Conservation (phyloP, 2,113 vertebrate genomes). For the Catharus bicknelli region DNA sequence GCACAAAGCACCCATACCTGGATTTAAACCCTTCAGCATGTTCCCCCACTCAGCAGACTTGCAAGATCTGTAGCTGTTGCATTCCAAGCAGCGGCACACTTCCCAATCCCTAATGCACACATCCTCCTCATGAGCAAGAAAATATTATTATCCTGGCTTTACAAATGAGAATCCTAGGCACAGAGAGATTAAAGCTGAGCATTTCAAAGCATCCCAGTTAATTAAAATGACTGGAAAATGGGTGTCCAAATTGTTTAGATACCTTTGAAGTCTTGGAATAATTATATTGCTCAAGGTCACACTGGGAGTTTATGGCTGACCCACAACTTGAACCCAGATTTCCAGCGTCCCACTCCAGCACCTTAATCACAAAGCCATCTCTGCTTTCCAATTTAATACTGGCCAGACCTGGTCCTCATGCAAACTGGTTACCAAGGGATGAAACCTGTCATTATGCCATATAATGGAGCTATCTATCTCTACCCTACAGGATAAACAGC, state of each 20-base stretch:
- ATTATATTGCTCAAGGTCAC: constrained; percentile 67
- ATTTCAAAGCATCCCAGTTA: constrained; percentile 69
- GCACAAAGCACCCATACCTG: neutral
- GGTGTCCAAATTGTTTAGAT: constrained; percentile 66
- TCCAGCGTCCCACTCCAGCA: constrained; percentile 57
- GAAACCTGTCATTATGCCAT: constrained; percentile 46
- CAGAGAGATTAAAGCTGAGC: constrained; percentile 53
- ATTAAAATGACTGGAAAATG: constrained; percentile 68
- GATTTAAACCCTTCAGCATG: neutral
- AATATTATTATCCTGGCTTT: constrained; percentile 35
- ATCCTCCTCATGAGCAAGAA: neutral
- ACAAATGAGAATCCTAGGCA: constrained; percentile 55
- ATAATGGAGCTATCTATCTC: constrained; percentile 35
- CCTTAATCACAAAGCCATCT: constrained; percentile 61
- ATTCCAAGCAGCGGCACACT: neutral
- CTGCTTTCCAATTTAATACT: constrained; percentile 59
- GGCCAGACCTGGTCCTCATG: constrained; percentile 60
- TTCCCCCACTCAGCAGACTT: neutral
- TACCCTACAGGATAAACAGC: constrained; percentile 63
- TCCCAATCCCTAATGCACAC: neutral
- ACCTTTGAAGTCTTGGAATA: constrained; percentile 63
- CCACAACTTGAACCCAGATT: constrained; percentile 62
- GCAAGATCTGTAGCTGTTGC: neutral
- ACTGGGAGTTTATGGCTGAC: constrained; percentile 58
- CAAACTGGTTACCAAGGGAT: constrained; percentile 21